Evolutionary conservation across 2,113 vertebrate genomes (phyloP).

Genomic region (Egretta garzetta): DNA sequence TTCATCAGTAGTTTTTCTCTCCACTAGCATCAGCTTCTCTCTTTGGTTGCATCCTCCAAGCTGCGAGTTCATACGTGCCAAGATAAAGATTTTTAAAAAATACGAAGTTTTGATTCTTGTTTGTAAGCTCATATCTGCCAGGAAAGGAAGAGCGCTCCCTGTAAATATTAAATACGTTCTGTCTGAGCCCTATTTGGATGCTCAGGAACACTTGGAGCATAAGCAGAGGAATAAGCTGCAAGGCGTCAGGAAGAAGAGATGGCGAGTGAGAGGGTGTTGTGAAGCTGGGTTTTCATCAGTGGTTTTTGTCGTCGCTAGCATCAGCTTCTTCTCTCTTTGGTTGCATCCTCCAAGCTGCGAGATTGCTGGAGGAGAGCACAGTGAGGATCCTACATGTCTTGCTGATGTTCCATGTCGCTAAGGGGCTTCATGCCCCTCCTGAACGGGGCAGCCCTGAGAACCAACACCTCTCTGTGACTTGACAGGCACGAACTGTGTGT

Average conservation of each 20-base stretch:
- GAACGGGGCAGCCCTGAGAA: not conserved
- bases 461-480: not conserved
- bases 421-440: not conserved
- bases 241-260: not conserved
- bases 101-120: not conserved
- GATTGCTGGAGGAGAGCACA: not conserved
- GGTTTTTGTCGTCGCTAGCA: not conserved
- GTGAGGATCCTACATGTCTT: fast-evolving
- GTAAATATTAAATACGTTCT: not conserved
- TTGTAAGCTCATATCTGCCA: not conserved
- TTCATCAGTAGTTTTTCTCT: too few species aligned
- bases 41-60: too few species aligned
- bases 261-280: not conserved
- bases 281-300: not conserved
- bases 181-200: not conserved
- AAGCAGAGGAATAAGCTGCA: not conserved
- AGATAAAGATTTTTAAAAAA: too few species aligned
- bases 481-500: not conserved
- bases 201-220: not conserved
- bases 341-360: not conserved
- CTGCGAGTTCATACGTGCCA: too few species aligned
- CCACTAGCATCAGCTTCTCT: too few species aligned
- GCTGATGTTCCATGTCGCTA: fast-evolving
- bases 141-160: not conserved
- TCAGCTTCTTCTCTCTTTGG: not conserved